These are phyloP conservation scores for Oenanthe melanoleuca DNA, from an alignment of 2,113 vertebrate species.

Conservation along the genomic window DNA sequence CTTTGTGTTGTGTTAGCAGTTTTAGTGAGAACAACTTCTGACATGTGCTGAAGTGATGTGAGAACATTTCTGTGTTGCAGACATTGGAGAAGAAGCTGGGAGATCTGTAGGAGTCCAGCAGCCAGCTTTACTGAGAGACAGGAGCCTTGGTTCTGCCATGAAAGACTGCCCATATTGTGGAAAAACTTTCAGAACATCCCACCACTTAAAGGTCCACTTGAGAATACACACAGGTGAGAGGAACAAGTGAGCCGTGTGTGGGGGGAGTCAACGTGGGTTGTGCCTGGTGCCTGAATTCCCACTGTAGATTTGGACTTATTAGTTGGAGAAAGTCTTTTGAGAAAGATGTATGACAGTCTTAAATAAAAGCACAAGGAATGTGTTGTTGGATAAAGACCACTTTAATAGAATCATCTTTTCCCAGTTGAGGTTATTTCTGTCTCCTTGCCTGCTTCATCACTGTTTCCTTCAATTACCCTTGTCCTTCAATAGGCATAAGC, in stretches of 20 bases:
- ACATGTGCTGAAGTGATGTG: conserved; percentile 88
- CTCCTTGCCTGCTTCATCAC: conserved; percentile 60
- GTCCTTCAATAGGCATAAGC: conserved; percentile 63
- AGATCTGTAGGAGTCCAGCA: conserved; percentile 87
- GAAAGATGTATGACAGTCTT: conserved; percentile 54
- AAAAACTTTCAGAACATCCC: conserved; percentile 98
- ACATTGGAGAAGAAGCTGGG: conserved; percentile 93
- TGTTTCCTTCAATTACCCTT: conserved; percentile 71
- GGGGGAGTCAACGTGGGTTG: neutral
- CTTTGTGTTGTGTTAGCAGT: conserved; percentile 89
- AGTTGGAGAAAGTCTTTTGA: conserved; percentile 40
- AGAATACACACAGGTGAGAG: conserved; percentile 98
- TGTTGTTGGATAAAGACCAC: conserved; percentile 65
- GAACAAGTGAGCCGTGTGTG: neutral
- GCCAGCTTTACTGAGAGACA: conserved; percentile 87
- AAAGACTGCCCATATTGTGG: conserved; percentile 99
- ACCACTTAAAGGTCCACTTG: conserved; percentile 98
- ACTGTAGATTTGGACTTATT: conserved; percentile 3
- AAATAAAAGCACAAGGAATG: conserved; percentile 64
- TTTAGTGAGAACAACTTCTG: conserved; percentile 82
- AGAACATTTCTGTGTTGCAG: conserved; percentile 87
- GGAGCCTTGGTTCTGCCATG: conserved; percentile 90
- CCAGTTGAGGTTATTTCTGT: conserved; percentile 62
- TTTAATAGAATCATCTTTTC: conserved; percentile 67
- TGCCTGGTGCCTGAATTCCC: conserved; percentile 16